Percentiles rank a stretch among this genome's conserved stretches.
These are phyloP conservation scores for Drosophila mauritiana DNA, from an alignment of 1,140 invertebrate genomes.

Conservation along the genomic window DNA sequence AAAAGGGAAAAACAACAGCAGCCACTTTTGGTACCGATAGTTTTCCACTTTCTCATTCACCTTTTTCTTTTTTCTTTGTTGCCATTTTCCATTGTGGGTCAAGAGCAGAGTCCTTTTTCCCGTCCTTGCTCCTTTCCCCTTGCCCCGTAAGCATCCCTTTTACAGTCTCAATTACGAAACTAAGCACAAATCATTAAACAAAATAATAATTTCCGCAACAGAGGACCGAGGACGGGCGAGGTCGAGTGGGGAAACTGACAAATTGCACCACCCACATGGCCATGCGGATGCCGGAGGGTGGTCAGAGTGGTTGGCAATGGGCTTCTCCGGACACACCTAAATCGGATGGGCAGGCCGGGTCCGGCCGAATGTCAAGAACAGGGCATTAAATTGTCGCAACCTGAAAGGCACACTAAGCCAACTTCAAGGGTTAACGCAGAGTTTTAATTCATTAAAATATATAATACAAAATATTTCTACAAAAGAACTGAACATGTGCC, in stretches of 20 bases:
- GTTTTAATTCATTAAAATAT: background rate
- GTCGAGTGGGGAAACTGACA: conserved; percentile 25
- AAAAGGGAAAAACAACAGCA: conserved; percentile 15
- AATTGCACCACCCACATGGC: conserved; percentile 26
- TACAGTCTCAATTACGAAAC: conserved; percentile 72
- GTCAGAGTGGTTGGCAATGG: background rate
- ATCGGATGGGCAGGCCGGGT: conserved; percentile 39
- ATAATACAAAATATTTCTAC: background rate
- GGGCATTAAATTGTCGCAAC: conserved; percentile 73
- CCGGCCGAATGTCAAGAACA: conserved; percentile 72
- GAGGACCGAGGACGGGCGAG: conserved; percentile 26
- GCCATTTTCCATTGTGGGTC: conserved; percentile 57
- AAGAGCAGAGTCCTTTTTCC: conserved; percentile 45
- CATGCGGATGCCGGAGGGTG: background rate
- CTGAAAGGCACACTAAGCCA: conserved; percentile 33
- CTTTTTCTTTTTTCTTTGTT: conserved; percentile 1
- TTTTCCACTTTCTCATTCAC: conserved; percentile 54
- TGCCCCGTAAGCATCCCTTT: conserved; percentile 10
- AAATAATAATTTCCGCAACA: conserved; percentile 81
- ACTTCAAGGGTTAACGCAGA: background rate
- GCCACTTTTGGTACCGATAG: conserved; percentile 57
- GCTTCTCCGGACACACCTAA: conserved; percentile 38
- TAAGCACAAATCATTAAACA: conserved; percentile 82
- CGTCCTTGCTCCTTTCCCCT: background rate
- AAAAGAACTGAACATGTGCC: too few species aligned